Conservation (phyloP, 2,113 vertebrate species). For the Grammomys dolichurus region DNA sequence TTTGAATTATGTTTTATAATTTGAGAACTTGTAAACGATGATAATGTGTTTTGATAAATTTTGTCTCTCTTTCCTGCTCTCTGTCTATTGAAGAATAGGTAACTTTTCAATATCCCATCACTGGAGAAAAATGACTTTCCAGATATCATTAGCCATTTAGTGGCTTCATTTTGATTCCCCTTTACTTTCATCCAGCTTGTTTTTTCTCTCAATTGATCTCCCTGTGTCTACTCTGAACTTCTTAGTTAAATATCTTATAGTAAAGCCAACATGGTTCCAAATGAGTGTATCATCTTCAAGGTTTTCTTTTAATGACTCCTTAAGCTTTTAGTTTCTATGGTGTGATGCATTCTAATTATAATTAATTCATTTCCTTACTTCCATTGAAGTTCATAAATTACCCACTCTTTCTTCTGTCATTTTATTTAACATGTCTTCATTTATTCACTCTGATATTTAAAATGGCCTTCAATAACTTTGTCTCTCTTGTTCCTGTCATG, state of each 20-base stretch:
- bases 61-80: too few species aligned
- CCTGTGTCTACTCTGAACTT: background rate
- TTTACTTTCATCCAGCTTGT: slow-evolving; percentile 8
- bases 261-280: background rate
- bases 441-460: background rate
- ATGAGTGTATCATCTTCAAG: background rate
- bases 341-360: background rate
- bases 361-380: background rate
- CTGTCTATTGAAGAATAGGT: background rate
- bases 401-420: background rate
- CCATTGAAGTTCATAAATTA: background rate
- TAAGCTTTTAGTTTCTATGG: background rate
- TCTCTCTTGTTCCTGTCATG: background rate
- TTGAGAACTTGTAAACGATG: background rate
- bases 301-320: background rate
- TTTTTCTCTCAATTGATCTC: background rate
- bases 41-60: background rate
- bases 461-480: background rate
- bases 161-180: background rate
- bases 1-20: background rate
- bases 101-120: too few species aligned
- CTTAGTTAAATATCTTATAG: background rate
- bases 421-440: background rate
- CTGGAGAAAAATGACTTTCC: background rate
- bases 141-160: background rate